Base-by-base conservation (phyloP, 2,797 vertebrate genomes). In the Lagodon rhomboides region DNA sequence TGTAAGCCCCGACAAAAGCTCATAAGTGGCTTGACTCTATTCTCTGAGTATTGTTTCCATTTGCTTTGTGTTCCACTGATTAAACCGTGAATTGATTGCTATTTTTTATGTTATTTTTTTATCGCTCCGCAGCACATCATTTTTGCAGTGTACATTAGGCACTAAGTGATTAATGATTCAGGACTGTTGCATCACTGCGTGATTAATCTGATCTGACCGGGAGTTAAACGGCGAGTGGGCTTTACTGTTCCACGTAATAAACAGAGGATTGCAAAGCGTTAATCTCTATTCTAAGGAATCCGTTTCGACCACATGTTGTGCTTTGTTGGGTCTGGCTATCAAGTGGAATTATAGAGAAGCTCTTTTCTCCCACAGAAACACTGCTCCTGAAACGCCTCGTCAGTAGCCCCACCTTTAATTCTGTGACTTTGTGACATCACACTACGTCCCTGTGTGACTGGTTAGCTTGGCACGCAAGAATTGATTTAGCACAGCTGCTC, bases 131-230 rank as follows among this genome's bases (percentile, higher is more conserved):
- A 62, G 60, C 56, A 47, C 34, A 55, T 68, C 34, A 25, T 25
- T 49, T 63, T 58, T 54, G 61, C 46, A 18, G 20, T 61, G 38
- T 16, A 44, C 54, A 15, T 77, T 55, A 60, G 54, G 20, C 68
- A 44, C 3, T n/a, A 38, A 15, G 59, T 38, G 71, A 75, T 76
- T 73, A 53, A 67, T 53, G 25, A 44, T 68, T 53, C 50, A 49
- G 61, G 23, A 51, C 47, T 25, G 53, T 54, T 59, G 25, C 65
- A 60, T 79, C 58, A 60, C 47, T 15, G 58, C 64, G 27, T 64
- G 44, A 78, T 80, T 84, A 77, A 84, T 84, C 13, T 2, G 62
- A 50, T 61, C n/a, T 65, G 16, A 2, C 5, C 12, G 34, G 23
- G 50, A 17, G 3, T 44, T 74, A 64, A 56, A 54, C 53, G 25